phyloP scores from a whole-genome alignment of 2,797 vertebrate genomes.

The Acanthiza pusilla region DNA sequence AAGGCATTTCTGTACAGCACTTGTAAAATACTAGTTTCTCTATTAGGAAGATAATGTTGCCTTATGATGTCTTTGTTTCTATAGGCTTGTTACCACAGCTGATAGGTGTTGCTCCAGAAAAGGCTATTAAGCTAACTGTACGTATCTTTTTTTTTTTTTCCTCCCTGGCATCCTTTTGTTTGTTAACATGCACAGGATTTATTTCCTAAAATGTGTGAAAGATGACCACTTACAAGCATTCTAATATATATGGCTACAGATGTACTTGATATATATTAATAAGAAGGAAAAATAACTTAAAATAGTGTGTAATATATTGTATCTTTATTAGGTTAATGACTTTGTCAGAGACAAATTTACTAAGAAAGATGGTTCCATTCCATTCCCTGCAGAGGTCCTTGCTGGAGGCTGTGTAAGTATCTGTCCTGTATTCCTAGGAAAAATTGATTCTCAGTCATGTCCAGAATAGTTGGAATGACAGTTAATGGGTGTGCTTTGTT shows the following conservation, averaged over 20 bases:
- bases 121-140: constrained; percentile 98
- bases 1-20: background rate
- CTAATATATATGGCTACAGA: constrained; percentile 38
- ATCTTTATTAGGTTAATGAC: constrained; percentile 88
- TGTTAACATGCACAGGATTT: constrained; percentile 33
- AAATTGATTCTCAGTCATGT: background rate
- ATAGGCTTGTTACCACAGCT: constrained; percentile 96
- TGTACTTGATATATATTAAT: background rate
- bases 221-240: constrained; percentile 45
- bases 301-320: constrained; percentile 46
- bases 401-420: constrained; percentile 92
- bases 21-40: background rate
- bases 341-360: constrained; percentile 98
- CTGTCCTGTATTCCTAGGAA: background rate
- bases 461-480: background rate
- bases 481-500: background rate
- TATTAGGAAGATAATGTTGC: constrained; percentile 52
- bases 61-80: constrained; percentile 72
- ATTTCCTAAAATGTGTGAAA: constrained; percentile 46
- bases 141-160: constrained; percentile 72
- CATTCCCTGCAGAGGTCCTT: constrained; percentile 84
- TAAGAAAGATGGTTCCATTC: constrained; percentile 82
- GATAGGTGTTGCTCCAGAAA: constrained; percentile 97
- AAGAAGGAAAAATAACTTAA: constrained; percentile 11
- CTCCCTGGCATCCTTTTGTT: background rate